Percentiles rank a stretch among this genome's conserved stretches.
Conservation (phyloP, 2,888 invertebrate species). For the Tipula confusa region DNA sequence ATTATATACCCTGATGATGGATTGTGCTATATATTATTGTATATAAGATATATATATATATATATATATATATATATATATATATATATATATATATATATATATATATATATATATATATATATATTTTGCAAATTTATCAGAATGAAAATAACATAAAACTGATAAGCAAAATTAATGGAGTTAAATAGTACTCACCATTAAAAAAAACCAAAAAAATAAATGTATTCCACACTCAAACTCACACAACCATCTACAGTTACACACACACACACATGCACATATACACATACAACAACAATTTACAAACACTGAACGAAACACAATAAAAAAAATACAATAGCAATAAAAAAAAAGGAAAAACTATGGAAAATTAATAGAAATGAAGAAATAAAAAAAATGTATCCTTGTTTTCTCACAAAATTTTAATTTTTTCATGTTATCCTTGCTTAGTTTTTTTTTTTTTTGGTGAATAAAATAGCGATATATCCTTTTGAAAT, state of each 20-base stretch:
- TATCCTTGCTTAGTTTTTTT: too few species aligned
- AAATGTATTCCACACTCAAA: not conserved
- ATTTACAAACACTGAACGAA: not conserved
- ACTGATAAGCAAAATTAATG: not conserved
- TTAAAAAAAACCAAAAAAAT: not conserved
- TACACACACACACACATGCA: not conserved
- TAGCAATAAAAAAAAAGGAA: not conserved
- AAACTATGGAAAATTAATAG: not conserved
- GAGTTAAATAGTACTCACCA: not conserved
- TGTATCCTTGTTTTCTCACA: slow-evolving; percentile 5
- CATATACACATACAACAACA: too few species aligned
- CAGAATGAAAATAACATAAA: not conserved
- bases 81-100: not conserved
- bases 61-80: not conserved
- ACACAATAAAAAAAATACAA: not conserved
- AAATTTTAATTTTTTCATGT: not conserved
- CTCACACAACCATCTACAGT: too few species aligned
- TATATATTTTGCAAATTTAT: not conserved
- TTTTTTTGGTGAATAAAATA: too few species aligned
- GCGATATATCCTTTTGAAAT: not conserved
- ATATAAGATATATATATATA: not conserved
- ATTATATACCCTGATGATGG: not conserved
- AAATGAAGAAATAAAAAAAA: slow-evolving; percentile 16
- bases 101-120: not conserved
- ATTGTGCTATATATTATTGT: not conserved